Evolutionary conservation across 1,140 invertebrate species (phyloP).

Genomic region (Chironomus striatipennis): DNA sequence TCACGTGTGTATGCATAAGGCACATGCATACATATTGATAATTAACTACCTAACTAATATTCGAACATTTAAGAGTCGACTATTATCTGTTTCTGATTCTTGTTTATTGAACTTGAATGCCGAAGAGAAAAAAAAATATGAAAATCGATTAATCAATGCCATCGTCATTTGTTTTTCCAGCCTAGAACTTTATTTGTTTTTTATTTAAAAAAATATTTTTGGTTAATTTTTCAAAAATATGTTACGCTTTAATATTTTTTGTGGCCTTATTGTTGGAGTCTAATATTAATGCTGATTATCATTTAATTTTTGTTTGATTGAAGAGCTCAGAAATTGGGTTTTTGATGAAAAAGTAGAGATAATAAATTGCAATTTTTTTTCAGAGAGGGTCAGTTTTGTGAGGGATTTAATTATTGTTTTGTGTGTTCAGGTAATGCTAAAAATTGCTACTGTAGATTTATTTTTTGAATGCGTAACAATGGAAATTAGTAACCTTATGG

Average conservation of each 20-base stretch:
- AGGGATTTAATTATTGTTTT: no score
- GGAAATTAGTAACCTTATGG: no score
- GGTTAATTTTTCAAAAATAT: slow-evolving; percentile 11
- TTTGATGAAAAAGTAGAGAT: no score
- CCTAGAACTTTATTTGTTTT: slow-evolving; percentile 14
- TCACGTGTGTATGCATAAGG: neutral
- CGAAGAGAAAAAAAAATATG: neutral
- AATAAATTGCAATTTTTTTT: no score
- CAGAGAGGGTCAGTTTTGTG: no score
- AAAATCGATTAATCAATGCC: slow-evolving; percentile 16
- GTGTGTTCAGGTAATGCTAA: no score
- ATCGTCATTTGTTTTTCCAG: slow-evolving; percentile 16
- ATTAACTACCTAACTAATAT: slow-evolving; percentile 1
- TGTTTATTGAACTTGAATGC: neutral
- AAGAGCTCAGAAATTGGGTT: no score
- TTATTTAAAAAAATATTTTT: neutral
- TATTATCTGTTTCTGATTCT: neutral
- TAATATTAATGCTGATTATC: no score
- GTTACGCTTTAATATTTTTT: slow-evolving; percentile 14
- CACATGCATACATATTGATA: neutral
- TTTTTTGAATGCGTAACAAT: no score
- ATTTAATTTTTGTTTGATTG: no score
- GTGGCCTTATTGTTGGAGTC: no score
- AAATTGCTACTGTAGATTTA: no score
- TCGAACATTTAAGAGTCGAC: neutral